Evolutionary conservation across 1,140 invertebrate genomes (phyloP), one percentile per base, ranked within the genome.

Genomic region (Pygmarrhopalites habei): DNA sequence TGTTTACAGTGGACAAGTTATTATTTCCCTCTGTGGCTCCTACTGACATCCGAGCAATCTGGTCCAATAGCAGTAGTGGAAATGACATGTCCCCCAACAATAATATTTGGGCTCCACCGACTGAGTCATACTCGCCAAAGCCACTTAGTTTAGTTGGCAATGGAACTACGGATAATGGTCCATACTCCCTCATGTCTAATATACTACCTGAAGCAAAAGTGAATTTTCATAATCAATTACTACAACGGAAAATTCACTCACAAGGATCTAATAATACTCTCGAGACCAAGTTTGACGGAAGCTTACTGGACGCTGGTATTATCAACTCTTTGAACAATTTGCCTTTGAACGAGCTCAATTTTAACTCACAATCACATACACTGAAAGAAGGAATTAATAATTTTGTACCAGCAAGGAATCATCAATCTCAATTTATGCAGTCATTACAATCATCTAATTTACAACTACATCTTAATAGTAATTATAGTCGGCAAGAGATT

Each of bases 61-160:
- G 51, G 51, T 55, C 51, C 7, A 32, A 55, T 32, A 19, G 15
- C 23, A 19, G 23, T 21, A 12, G 7, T 21, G 23, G 47, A 5
- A 12, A 7, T 7, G 10, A 4, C 21, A 29, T 28, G 4, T 17
- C 14, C 29, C 26, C 14, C 26, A 29, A 4, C 26, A 49, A 49
- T 7, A 55, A 55, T 32, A 55, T 55, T 23, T 55, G 51, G 51
- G 51, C 51, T n/a, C n/a, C n/a, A n/a, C n/a, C n/a, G n/a, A n/a
- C n/a, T n/a, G n/a, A n/a, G n/a, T n/a, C n/a, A n/a, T n/a, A n/a
- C n/a, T n/a, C n/a, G n/a, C n/a, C n/a, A n/a, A n/a, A n/a, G 26
- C 51, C 51, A 23, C 12, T 55, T 10, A 17, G 15, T 21, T 4
- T 4, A 10, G 29, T 15, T 12, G 14, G 26, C 5, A 26, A 55